Percentiles rank a stretch among this genome's conserved stretches.
Conservation (phyloP, 2,113 vertebrate species). For the Pterophyllum scalare region DNA sequence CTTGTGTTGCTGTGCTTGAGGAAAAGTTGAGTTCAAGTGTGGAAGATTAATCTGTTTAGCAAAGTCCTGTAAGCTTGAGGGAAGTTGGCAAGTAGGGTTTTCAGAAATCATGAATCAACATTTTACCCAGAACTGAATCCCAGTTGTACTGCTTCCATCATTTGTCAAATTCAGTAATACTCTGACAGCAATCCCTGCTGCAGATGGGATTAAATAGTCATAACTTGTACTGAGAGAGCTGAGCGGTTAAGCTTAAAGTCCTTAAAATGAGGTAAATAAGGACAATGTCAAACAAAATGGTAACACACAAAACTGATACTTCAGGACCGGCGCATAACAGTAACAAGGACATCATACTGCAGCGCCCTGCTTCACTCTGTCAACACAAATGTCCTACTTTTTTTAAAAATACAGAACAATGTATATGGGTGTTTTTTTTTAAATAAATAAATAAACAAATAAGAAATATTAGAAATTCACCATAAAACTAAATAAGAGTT, state of each 20-base stretch:
- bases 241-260: slow-evolving; percentile 62
- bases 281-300: slow-evolving; percentile 40
- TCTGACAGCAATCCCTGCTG: slow-evolving; percentile 64
- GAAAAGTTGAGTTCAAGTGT: slow-evolving; percentile 35
- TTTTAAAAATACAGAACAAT: neutral
- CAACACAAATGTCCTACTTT: neutral
- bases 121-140: slow-evolving; percentile 51
- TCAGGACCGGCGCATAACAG: neutral
- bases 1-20: slow-evolving; percentile 32
- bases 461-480: neutral
- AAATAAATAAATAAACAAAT: neutral
- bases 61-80: slow-evolving; percentile 46
- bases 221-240: slow-evolving; percentile 40
- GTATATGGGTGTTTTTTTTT: neutral
- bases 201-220: slow-evolving; percentile 71
- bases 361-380: neutral
- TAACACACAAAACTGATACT: slow-evolving; percentile 17
- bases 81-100: slow-evolving; percentile 42
- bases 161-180: slow-evolving; percentile 57
- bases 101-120: slow-evolving; percentile 64
- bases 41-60: slow-evolving; percentile 55
- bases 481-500: neutral
- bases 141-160: slow-evolving; percentile 34
- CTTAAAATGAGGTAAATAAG: slow-evolving; percentile 48
- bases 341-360: neutral